These are phyloP conservation scores for Nematopogon swammerdamellus DNA, from an alignment of 2,888 invertebrate species.

Conservation along the genomic window DNA sequence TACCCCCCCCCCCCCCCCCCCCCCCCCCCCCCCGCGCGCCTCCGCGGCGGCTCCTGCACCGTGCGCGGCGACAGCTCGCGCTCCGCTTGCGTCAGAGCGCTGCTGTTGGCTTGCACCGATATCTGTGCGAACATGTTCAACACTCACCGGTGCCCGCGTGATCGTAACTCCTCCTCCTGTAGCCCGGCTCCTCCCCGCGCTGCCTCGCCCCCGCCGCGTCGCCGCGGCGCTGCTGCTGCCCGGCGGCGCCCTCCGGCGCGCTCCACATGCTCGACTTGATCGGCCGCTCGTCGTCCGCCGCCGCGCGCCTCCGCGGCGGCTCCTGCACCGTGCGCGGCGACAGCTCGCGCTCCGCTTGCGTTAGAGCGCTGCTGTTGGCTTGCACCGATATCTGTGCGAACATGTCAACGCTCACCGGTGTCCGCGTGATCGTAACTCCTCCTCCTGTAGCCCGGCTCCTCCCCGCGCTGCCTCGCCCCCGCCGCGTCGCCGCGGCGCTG, in stretches of 20 bases:
- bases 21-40: conserved; percentile 7
- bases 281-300: conserved; percentile 5
- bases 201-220: neutral
- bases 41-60: conserved; percentile 15
- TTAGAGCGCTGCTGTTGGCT: conserved; percentile 14
- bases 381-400: no score
- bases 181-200: neutral
- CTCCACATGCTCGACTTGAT: neutral
- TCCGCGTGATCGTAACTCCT: neutral
- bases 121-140: neutral
- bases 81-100: conserved; percentile 35
- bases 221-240: neutral
- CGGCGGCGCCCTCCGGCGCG: neutral
- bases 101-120: no score
- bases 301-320: conserved; percentile 5
- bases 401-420: neutral
- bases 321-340: conserved; percentile 32
- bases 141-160: neutral
- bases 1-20: no score
- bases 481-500: neutral
- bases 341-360: conserved; percentile 41
- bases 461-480: neutral
- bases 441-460: neutral
- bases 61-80: conserved; percentile 42
- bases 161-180: neutral